A percentile compares a stretch with the other conserved stretches of the same genome.
Conservation (phyloP, 2,797 vertebrate species). For the Labeo calbasu region DNA sequence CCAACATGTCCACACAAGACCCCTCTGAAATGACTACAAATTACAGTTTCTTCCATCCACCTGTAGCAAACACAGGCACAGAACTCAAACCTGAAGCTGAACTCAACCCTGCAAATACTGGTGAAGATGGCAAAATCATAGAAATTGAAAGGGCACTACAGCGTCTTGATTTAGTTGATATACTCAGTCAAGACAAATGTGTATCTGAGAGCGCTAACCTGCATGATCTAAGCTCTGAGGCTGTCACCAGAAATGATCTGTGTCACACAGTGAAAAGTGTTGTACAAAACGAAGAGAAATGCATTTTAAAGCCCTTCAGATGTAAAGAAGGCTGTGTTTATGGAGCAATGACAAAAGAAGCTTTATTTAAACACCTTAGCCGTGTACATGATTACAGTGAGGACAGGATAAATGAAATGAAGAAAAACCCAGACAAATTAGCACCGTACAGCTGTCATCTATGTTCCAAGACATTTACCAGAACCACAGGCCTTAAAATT, state of each 20-base stretch:
- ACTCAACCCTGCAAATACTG: slow-evolving; percentile 66
- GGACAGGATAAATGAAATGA: slow-evolving; percentile 95
- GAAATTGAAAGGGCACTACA: slow-evolving; percentile 92
- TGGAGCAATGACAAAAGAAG: slow-evolving; percentile 98
- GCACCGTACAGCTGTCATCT: slow-evolving; percentile 95
- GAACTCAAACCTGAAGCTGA: slow-evolving; percentile 46
- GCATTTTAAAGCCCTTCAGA: slow-evolving; percentile 90
- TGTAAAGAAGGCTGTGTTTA: slow-evolving; percentile 92
- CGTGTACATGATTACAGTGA: slow-evolving; percentile 91
- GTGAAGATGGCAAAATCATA: slow-evolving; percentile 85
- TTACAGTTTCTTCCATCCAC: slow-evolving; percentile 14
- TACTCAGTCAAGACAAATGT: slow-evolving; percentile 47
- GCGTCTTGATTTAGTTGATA: slow-evolving; percentile 87
- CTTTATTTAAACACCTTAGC: slow-evolving; percentile 93
- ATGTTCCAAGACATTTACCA: slow-evolving; percentile 97
- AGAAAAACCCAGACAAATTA: slow-evolving; percentile 92
- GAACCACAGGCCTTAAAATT: slow-evolving; percentile 96
- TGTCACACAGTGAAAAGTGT: slow-evolving; percentile 68
- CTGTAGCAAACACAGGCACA: slow-evolving; percentile 17
- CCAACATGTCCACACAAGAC: slow-evolving; percentile 77
- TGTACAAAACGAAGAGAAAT: slow-evolving; percentile 80
- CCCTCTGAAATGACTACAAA: slow-evolving; percentile 69
- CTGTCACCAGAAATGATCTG: slow-evolving; percentile 63
- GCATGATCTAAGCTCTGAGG: slow-evolving; percentile 14
- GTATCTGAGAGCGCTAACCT: slow-evolving; percentile 36